Conservation (phyloP, 2,888 invertebrate genomes). For the Frankliniella fusca region DNA sequence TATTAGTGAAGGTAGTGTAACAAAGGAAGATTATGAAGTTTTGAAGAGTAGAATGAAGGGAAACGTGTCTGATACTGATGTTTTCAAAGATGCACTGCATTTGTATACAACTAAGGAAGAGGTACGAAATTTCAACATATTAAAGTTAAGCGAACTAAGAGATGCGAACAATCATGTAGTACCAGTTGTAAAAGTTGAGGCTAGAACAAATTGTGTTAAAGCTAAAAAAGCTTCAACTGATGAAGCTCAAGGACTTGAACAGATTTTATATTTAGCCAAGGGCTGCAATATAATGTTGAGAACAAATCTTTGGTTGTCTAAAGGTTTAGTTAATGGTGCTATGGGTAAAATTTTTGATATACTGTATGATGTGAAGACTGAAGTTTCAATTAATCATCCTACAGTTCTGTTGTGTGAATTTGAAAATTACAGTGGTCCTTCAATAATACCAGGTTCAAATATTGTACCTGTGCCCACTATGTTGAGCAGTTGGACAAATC, state of each 20-base stretch:
- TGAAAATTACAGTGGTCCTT: background rate
- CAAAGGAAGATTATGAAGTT: background rate
- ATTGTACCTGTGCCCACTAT: background rate
- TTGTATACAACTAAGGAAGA: background rate
- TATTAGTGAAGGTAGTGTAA: background rate
- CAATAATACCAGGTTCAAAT: background rate
- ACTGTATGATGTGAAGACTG: constrained; percentile 34
- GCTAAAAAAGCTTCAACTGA: background rate
- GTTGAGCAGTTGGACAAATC: background rate
- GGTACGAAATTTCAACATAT: background rate
- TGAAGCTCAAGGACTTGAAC: background rate
- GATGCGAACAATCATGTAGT: background rate
- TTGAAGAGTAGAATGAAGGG: background rate
- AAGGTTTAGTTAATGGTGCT: constrained; percentile 40
- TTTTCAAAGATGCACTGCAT: constrained; percentile 3
- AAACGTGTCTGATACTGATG: background rate
- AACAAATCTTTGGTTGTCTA: background rate
- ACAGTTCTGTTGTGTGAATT: background rate
- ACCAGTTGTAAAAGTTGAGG: background rate
- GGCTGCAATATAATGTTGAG: background rate
- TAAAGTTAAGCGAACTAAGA: background rate
- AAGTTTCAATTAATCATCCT: constrained; percentile 33
- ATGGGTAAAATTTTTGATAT: constrained; percentile 37
- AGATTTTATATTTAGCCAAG: background rate
- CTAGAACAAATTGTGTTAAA: background rate